These are phyloP conservation scores for Orthonychiurus folsomi DNA, from an alignment of 2,888 invertebrate genomes.

Conservation along the genomic window DNA sequence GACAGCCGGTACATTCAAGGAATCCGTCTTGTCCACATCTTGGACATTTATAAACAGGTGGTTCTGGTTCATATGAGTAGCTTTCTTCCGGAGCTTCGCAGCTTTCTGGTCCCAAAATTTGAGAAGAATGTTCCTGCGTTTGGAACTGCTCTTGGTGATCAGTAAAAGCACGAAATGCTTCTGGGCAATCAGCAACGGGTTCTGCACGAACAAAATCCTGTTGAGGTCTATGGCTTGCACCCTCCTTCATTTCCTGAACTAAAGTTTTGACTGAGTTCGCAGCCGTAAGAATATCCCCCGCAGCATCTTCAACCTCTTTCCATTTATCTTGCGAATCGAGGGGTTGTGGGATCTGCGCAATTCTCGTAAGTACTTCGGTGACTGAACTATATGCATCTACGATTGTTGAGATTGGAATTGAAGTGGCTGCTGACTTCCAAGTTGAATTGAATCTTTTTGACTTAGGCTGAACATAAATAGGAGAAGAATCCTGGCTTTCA, in stretches of 20 bases:
- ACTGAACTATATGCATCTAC: conserved; percentile 33
- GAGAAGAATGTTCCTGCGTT: conserved; percentile 39
- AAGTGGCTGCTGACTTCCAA: conserved; percentile 41
- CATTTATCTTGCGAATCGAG: conserved; percentile 35
- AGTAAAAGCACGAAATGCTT: conserved; percentile 39
- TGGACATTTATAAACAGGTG: conserved; percentile 57
- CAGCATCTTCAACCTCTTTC: conserved; percentile 40
- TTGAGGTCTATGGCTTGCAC: conserved; percentile 37
- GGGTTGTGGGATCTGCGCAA: conserved; percentile 31
- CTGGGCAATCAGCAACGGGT: conserved; percentile 22
- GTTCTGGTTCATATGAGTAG: neutral
- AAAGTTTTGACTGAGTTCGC: conserved; percentile 37
- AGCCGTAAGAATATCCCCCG: conserved; percentile 36
- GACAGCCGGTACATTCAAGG: conserved; percentile 76
- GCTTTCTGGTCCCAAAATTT: conserved; percentile 40
- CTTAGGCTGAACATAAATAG: too few relatives aligned
- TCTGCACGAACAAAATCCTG: conserved; percentile 18
- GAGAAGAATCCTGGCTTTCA: conserved; percentile 44
- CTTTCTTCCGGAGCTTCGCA: conserved; percentile 34
- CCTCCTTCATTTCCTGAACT: conserved; percentile 38
- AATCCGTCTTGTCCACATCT: conserved; percentile 81
- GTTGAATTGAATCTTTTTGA: conserved; percentile 38
- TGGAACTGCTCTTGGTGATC: conserved; percentile 39
- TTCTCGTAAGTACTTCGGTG: conserved; percentile 36
- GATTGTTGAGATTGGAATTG: conserved; percentile 30